phyloP scores from a whole-genome alignment of 2,113 vertebrate genomes.

The Rafetus swinhoei region DNA sequence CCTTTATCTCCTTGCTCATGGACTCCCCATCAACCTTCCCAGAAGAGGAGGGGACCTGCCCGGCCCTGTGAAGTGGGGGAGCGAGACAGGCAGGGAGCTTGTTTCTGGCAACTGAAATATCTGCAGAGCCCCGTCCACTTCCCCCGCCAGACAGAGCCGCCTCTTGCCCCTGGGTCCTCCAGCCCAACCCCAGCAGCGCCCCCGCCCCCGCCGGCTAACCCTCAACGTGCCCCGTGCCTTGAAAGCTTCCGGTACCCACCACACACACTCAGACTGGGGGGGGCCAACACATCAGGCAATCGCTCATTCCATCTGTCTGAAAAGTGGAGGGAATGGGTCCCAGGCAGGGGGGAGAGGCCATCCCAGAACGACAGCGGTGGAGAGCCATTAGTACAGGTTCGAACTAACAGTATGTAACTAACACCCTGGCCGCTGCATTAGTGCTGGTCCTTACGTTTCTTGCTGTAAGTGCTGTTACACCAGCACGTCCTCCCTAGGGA shows the following conservation, averaged over 20 bases:
- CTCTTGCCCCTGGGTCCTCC: no score
- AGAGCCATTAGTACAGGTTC: neutral
- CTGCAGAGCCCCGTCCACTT: neutral
- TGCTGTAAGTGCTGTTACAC: neutral
- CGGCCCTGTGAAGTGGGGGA: neutral
- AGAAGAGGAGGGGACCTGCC: neutral
- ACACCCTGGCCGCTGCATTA: accelerated
- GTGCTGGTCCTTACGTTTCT: accelerated
- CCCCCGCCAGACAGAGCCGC: neutral
- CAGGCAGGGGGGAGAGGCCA: neutral
- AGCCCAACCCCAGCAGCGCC: no score
- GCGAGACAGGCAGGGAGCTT: neutral
- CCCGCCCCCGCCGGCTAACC: neutral
- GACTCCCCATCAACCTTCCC: neutral
- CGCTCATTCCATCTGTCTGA: neutral
- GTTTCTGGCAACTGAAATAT: no score
- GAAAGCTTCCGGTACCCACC: neutral
- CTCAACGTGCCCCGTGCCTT: neutral
- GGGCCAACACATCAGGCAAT: neutral
- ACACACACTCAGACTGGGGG: neutral
- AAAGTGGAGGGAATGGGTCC: neutral
- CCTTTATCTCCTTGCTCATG: neutral
- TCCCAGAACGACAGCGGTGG: neutral
- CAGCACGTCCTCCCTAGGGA: neutral
- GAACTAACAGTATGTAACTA: accelerated